Conservation (phyloP, 1,140 invertebrate genomes). For the Cotesia glomerata region DNA sequence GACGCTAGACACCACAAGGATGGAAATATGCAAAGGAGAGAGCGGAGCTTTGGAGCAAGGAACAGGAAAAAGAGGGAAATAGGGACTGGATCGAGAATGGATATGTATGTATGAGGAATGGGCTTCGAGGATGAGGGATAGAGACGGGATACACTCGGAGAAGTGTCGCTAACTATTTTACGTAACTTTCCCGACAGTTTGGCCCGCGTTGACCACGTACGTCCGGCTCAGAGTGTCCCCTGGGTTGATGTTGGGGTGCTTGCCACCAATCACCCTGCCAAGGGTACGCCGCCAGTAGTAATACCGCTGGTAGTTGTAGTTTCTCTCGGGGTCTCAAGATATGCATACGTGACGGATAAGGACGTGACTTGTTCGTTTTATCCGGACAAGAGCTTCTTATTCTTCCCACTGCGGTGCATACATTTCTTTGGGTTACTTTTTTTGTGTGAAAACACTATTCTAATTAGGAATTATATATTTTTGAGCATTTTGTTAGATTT, state of each 20-base stretch:
- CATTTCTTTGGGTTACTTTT: too few species aligned
- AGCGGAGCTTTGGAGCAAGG: not conserved
- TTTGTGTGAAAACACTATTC: too few species aligned
- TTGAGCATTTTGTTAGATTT: too few species aligned
- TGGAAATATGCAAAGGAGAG: not conserved
- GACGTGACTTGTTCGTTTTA: conserved; percentile 50
- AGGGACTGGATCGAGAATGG: conserved; percentile 1
- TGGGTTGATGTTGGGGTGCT: conserved; percentile 44
- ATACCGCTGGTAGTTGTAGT: not conserved
- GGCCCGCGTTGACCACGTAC: conserved; percentile 63
- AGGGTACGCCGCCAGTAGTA: conserved; percentile 23
- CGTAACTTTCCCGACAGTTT: conserved; percentile 65
- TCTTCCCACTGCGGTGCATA: too few species aligned
- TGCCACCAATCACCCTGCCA: conserved; percentile 16
- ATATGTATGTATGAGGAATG: conserved; percentile 12
- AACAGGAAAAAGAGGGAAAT: conserved; percentile 6
- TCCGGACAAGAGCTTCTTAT: not conserved
- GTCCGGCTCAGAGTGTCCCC: conserved; percentile 56
- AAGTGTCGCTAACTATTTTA: conserved; percentile 66
- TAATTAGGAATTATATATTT: too few species aligned
- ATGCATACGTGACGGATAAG: conserved; percentile 64
- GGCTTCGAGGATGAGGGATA: not conserved
- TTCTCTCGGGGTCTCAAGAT: conserved; percentile 58
- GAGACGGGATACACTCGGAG: conserved; percentile 30
- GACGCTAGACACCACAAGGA: conserved; percentile 16